These are phyloP conservation scores for Hylyphantes graminicola DNA, from an alignment of 1,140 invertebrate species.

Conservation along the genomic window DNA sequence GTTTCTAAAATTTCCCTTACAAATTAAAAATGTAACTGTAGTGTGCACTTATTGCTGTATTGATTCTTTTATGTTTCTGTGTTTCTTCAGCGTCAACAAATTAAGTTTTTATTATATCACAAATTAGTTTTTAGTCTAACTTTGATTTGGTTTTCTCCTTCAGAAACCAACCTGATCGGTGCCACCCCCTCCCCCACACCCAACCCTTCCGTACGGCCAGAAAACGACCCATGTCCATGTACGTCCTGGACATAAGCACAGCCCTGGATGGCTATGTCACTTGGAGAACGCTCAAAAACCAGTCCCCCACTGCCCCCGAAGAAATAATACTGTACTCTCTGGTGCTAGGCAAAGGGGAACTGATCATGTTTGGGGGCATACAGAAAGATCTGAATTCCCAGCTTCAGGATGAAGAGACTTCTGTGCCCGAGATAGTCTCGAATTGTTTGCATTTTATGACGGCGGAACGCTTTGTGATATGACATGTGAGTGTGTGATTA, in stretches of 20 bases:
- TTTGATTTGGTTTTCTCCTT: too few relatives aligned
- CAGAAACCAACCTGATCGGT: too few relatives aligned
- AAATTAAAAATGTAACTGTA: too few relatives aligned
- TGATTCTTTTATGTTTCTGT: too few relatives aligned
- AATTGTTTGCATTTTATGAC: slow-evolving; percentile 60
- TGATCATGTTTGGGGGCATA: slow-evolving; percentile 95
- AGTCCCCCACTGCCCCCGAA: slow-evolving; percentile 73
- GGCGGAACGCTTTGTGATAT: slow-evolving; percentile 57
- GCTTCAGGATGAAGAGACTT: slow-evolving; percentile 49
- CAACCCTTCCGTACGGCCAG: not conserved
- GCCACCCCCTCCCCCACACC: too few relatives aligned
- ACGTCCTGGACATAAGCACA: slow-evolving; percentile 86
- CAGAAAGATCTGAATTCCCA: slow-evolving; percentile 75
- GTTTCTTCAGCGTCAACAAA: too few relatives aligned
- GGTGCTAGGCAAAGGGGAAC: slow-evolving; percentile 87
- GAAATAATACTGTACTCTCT: slow-evolving; percentile 91
- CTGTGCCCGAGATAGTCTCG: slow-evolving; percentile 57
- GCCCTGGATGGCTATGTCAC: slow-evolving; percentile 73
- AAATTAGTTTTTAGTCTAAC: too few relatives aligned
- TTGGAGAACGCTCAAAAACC: slow-evolving; percentile 78
- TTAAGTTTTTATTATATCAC: too few relatives aligned
- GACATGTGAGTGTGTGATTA: slow-evolving; percentile 4
- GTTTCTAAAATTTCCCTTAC: too few relatives aligned
- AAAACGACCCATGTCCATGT: slow-evolving; percentile 79
- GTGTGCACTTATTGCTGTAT: too few relatives aligned